phyloP scores from a whole-genome alignment of 2,113 vertebrate genomes.

The Gallinago media region DNA sequence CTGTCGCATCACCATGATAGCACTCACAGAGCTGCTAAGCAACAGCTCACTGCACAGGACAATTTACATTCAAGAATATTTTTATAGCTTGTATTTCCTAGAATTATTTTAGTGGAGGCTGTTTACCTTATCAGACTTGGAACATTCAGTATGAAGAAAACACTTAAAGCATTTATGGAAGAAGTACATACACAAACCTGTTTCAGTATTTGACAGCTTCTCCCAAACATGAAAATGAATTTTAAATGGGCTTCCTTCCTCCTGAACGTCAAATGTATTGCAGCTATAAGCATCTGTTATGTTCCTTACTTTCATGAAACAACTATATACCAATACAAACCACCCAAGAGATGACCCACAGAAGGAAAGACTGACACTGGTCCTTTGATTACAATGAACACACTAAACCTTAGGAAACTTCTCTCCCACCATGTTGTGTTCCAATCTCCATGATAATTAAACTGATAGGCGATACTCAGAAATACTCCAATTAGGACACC shows the following conservation, averaged over 20 bases:
- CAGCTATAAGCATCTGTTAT: not conserved
- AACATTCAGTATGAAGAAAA: not conserved
- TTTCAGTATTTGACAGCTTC: not conserved
- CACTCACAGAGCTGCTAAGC: not conserved
- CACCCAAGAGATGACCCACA: not conserved
- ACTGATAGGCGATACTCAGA: too few relatives aligned
- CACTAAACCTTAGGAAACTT: not conserved
- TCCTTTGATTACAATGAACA: not conserved
- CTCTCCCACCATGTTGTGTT: not conserved
- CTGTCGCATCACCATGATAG: too few relatives aligned
- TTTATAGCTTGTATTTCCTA: not conserved
- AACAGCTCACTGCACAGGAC: not conserved
- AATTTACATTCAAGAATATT: not conserved
- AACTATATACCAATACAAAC: not conserved
- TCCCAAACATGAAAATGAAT: not conserved
- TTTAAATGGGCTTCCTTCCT: not conserved
- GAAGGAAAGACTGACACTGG: not conserved
- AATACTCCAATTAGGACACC: too few relatives aligned
- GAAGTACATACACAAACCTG: not conserved
- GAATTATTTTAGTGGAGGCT: not conserved
- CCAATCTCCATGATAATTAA: not conserved
- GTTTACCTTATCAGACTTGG: not conserved
- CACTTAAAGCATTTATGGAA: not conserved
- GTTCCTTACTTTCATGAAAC: not conserved
- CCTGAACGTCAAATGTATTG: not conserved